Conservation (phyloP, 2,888 invertebrate species). For the Argyresthia albistria region DNA sequence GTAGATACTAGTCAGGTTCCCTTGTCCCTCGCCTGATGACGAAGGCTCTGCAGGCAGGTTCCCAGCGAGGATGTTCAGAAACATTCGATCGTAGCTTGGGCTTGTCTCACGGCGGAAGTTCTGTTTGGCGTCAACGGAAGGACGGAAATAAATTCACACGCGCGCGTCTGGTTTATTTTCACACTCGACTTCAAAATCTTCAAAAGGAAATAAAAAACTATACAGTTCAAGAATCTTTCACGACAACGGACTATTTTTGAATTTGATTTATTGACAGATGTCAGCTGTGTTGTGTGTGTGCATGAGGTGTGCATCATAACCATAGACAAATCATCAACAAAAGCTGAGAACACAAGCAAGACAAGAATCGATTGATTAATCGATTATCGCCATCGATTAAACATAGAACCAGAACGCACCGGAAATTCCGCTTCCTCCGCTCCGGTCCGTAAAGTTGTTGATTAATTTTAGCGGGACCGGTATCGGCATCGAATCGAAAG, state of each 20-base stretch:
- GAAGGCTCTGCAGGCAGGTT: slow-evolving; percentile 8
- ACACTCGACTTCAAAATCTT: too few relatives aligned
- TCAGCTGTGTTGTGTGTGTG: neutral
- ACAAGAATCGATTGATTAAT: too few relatives aligned
- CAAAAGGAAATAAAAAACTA: too few relatives aligned
- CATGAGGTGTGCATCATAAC: neutral
- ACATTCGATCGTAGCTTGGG: slow-evolving; percentile 28
- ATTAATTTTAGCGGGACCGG: too few relatives aligned
- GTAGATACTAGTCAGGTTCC: slow-evolving; percentile 31
- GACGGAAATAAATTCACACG: neutral
- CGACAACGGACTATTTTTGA: slow-evolving; percentile 2
- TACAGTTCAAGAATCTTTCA: neutral
- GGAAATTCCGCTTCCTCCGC: too few relatives aligned
- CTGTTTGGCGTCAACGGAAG: neutral
- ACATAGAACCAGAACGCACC: too few relatives aligned
- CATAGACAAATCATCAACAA: neutral
- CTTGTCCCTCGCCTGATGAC: slow-evolving; percentile 5
- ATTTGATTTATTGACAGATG: neutral
- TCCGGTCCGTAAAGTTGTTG: too few relatives aligned
- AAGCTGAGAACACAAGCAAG: too few relatives aligned
- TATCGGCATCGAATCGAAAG: too few relatives aligned
- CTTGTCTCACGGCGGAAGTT: neutral
- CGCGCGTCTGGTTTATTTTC: neutral
- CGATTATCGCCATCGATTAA: too few relatives aligned
- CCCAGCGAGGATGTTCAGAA: slow-evolving; percentile 28